Evolutionary conservation across 2,113 vertebrate genomes (phyloP).

Genomic region (Aspidoscelis tigris): DNA sequence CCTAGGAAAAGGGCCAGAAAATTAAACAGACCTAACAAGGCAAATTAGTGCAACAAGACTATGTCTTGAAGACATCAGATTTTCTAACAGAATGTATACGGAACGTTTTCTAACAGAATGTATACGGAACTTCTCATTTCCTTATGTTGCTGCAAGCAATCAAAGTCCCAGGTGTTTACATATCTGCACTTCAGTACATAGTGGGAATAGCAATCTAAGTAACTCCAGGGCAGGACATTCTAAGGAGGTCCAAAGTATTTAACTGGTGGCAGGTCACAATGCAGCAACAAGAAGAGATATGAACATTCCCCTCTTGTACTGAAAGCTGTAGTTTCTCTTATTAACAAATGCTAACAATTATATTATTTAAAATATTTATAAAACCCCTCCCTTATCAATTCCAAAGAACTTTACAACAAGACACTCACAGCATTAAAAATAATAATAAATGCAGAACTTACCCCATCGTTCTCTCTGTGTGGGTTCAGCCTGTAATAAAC

Average conservation of each 20-base stretch:
- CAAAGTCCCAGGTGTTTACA: neutral
- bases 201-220: neutral
- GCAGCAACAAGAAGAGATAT: constrained; percentile 6
- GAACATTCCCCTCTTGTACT: neutral
- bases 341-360: constrained; percentile 45
- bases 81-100: neutral
- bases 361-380: too few relatives aligned
- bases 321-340: neutral
- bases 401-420: too few relatives aligned
- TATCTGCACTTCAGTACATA: neutral
- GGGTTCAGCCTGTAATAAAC: constrained; percentile 97
- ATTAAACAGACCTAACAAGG: neutral
- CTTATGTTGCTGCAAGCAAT: neutral
- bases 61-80: neutral
- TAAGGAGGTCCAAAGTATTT: neutral
- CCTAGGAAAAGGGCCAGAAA: neutral
- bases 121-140: neutral
- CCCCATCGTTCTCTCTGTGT: constrained; percentile 95
- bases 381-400: too few relatives aligned
- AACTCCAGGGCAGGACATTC: neutral
- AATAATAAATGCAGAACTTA: constrained; percentile 79
- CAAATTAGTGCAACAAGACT: neutral
- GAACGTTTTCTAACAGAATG: neutral
- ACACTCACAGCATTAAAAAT: too few relatives aligned
- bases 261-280: neutral